Evolutionary conservation across 2,888 invertebrate genomes (phyloP).

Genomic region (Nipponacmea schrenckii): DNA sequence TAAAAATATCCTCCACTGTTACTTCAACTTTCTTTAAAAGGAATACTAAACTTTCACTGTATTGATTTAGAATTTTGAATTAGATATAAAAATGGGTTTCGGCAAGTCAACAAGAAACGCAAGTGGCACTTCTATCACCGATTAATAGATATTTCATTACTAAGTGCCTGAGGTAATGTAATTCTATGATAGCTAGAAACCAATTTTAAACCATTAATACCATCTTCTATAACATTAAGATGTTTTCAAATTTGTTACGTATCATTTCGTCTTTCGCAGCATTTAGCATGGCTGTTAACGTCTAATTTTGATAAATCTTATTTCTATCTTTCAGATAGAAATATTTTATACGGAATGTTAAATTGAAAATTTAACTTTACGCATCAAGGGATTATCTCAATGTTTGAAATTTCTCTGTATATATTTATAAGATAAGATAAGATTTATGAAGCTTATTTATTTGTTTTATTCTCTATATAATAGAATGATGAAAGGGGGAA

Average conservation of each 20-base stretch:
- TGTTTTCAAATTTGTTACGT: conserved; percentile 4
- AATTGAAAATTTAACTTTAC: no score
- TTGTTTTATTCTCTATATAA: no score
- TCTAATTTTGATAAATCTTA: no score
- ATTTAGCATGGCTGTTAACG: not conserved
- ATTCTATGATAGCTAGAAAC: not conserved
- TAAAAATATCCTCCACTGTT: not conserved
- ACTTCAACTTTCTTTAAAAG: not conserved
- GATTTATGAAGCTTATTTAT: no score
- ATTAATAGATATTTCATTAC: conserved; percentile 4
- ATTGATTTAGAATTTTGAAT: not conserved
- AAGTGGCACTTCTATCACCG: not conserved
- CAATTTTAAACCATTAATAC: not conserved
- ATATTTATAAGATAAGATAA: no score
- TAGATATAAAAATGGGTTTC: not conserved
- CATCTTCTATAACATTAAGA: not conserved
- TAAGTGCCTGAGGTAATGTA: not conserved
- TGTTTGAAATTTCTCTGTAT: no score
- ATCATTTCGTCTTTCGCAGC: conserved; percentile 3
- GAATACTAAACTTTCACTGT: not conserved
- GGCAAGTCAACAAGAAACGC: not conserved
- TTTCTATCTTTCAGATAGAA: no score
- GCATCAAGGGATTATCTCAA: no score
- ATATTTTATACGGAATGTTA: no score
- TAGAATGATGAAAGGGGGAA: no score